phyloP scores from a whole-genome alignment of 2,888 invertebrate species.

The Leptarthrus brevirostris region DNA sequence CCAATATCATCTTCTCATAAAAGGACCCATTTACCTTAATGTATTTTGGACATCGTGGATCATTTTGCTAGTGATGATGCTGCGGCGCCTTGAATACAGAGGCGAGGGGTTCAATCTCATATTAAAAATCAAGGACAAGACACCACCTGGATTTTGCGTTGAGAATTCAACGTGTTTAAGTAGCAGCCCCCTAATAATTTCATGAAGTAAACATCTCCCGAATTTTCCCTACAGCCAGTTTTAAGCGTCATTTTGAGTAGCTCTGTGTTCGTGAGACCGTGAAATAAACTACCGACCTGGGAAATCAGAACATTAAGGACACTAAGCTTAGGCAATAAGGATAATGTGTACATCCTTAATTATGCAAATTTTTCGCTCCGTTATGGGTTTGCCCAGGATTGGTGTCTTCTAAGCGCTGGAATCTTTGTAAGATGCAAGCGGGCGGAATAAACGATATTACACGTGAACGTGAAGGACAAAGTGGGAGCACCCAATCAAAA shows the following conservation, averaged over 20 bases:
- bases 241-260: neutral
- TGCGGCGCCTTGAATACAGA: no score
- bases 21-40: neutral
- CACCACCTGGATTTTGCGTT: no score
- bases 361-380: slow-evolving; percentile 49
- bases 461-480: no score
- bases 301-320: slow-evolving; percentile 52
- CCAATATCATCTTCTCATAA: neutral
- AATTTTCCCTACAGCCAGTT: neutral
- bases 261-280: slow-evolving; percentile 47
- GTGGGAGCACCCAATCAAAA: no score
- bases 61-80: no score
- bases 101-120: no score
- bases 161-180: neutral
- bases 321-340: slow-evolving; percentile 49
- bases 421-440: no score
- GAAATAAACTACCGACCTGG: slow-evolving; percentile 52
- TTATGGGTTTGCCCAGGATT: neutral
- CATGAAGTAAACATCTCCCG: neutral
- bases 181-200: neutral
- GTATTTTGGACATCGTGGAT: neutral
- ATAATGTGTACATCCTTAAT: slow-evolving; percentile 51
- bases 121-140: neutral
- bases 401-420: no score
- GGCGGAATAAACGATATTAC: no score